Conservation (phyloP, 1,140 invertebrate genomes). For the Sitophilus oryzae region DNA sequence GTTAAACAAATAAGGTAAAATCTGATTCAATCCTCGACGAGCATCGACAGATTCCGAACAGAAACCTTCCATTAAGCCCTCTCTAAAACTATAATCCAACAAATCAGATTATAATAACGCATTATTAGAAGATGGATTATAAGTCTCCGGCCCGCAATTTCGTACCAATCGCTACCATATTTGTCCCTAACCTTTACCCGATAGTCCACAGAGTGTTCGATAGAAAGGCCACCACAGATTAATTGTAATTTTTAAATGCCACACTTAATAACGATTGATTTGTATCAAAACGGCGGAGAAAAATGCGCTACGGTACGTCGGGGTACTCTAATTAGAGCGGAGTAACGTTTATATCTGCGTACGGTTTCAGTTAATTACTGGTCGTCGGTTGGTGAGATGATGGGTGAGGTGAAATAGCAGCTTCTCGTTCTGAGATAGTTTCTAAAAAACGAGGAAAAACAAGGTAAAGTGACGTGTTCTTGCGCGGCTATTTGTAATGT, state of each 20-base stretch:
- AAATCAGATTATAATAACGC: constrained; percentile 9
- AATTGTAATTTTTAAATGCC: constrained; percentile 12
- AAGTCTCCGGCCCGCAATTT: constrained; percentile 7
- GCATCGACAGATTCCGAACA: too few species aligned
- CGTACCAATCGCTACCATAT: constrained; percentile 11
- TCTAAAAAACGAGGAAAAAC: too few species aligned
- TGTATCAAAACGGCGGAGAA: background rate
- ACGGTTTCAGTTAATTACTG: background rate
- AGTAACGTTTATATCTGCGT: background rate
- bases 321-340: background rate
- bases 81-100: background rate
- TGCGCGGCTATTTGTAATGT: too few species aligned
- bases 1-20: too few species aligned
- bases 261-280: constrained; percentile 7
- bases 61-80: background rate
- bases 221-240: background rate
- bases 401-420: background rate
- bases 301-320: background rate
- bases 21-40: too few species aligned
- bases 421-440: too few species aligned
- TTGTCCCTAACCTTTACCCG: constrained; percentile 17
- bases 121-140: constrained; percentile 12
- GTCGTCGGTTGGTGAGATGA: background rate
- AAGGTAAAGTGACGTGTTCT: too few species aligned
- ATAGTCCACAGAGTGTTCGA: constrained; percentile 5